Base-by-base conservation (phyloP, 2,888 invertebrate species). In the Dicycla oo region DNA sequence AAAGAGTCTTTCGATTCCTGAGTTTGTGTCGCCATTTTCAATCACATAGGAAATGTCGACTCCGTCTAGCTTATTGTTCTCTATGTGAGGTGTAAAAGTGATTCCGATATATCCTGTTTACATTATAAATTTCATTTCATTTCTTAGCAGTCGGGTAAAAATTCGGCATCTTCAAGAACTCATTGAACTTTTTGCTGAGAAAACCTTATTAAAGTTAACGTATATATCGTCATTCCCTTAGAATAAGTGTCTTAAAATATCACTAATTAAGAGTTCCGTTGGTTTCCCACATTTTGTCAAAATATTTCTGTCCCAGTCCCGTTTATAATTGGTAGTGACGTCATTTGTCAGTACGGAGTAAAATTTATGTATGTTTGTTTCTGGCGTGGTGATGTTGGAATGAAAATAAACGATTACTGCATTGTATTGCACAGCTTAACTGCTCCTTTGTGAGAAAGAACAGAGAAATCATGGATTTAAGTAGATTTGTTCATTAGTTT, bases 301-400 rank as follows among this genome's bases (percentile, higher is more conserved):
- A 77, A 60, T 66, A 63, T 67, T 57, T 64, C 20, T 40, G 23
- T 56, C 11, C 20, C 53, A 30, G 3, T 20, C n/a, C 13, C 30
- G 26, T 61, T 40, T 49, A 43, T 66, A 69, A 82, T 62, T 66
- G 65, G 23, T 60, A 6, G 40, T 82, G 69, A 67, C 66, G 65
- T 73, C 65, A 80, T 78, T 72, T 60, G 73, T 78, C 79, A 69
- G 66, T 53, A 10, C 43, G 11, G 47, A 66, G 26, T 69, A 49
- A 77, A 64, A 81, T 80, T 68, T 79, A 65, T 82, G 60, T 62
- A 47, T 53, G 63, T 80, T 64, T 69, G 78, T 78, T 60, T 66
- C 54, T 73, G 78, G 51, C 73, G 38, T 54, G 54, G 26, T 82
- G 64, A 73, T 56, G 65, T 80, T 62, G 63, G 57, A 76, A 54